These are phyloP conservation scores for Sinohyriopsis cumingii DNA, from an alignment of 2,888 invertebrate species.

Conservation along the genomic window DNA sequence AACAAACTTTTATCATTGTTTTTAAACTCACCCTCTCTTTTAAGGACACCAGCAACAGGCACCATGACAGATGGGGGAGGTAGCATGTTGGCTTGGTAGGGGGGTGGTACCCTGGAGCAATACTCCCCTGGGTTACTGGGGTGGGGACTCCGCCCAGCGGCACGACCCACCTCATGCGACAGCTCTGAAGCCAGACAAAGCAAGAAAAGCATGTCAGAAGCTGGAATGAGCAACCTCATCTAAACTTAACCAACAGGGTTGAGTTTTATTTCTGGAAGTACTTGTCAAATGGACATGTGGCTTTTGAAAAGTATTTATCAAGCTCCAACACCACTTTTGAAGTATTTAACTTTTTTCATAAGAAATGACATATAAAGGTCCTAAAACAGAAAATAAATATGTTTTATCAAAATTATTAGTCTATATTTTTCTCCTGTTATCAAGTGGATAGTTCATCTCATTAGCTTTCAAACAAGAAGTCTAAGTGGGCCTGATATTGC, in stretches of 20 bases:
- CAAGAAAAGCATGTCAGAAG: slow-evolving; percentile 17
- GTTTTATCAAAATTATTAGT: too few species aligned
- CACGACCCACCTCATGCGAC: slow-evolving; percentile 19
- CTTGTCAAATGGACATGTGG: too few species aligned
- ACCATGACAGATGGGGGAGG: slow-evolving; percentile 85
- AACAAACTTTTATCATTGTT: neutral
- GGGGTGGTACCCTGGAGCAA: slow-evolving; percentile 87
- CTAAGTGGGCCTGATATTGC: too few species aligned
- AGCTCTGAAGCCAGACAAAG: slow-evolving; percentile 23
- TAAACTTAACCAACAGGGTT: neutral
- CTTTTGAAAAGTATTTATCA: too few species aligned
- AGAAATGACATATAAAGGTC: too few species aligned
- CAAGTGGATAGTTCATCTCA: too few species aligned
- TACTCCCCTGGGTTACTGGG: slow-evolving; percentile 91
- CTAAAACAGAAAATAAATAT: too few species aligned
- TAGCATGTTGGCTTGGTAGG: slow-evolving; percentile 79
- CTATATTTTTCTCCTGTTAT: too few species aligned
- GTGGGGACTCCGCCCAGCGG: slow-evolving; percentile 76
- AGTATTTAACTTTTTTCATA: too few species aligned
- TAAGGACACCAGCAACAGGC: slow-evolving; percentile 84
- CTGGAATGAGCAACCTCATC: slow-evolving; percentile 1
- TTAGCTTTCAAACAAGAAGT: too few species aligned
- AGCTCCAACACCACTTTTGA: too few species aligned
- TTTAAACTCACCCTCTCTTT: slow-evolving; percentile 78
- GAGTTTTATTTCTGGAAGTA: too few species aligned